Evolutionary conservation across 2,888 invertebrate species (phyloP), one percentile per base, ranked within the genome.

Genomic region (Homarus gammarus): DNA sequence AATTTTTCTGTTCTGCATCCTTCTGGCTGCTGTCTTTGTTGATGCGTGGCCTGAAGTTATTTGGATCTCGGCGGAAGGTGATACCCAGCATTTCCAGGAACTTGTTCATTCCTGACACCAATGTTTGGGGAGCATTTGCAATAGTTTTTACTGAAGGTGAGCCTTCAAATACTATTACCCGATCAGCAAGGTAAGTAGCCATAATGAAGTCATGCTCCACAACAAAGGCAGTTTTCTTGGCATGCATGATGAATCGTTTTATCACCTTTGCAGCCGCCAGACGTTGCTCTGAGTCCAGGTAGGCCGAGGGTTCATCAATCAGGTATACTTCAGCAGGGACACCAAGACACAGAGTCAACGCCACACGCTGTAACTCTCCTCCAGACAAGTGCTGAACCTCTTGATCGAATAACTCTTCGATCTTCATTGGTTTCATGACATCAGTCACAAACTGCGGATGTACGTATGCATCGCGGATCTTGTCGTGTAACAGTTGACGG

Each of bases 171-270:
- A 99, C 99, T 92, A 99, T 99, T 2, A 99, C 99, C 72, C 99
- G 96, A 94, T 99, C 99, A 0, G 99, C 98, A 92, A 99, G 95
- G 94, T 99, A 99, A 0, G 99, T 99, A 27, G 99, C 99, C 99
- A 99, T 99, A 92, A 99, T 99, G 94, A 99, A 99, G 95, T 99
- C 99, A 96, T 99, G 99, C 96, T 99, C 99, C 0, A 99, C 99
- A 27, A 99, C 97, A 94, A 99, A 99, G 18, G 99, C 99, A 10
- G 99, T 99, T 94, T 99, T 98, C 95, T 99, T 99, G 0, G 99
- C 99, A 93, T 99, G 99, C 72, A 99, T 95, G 94, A 99, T 99
- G 94, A 99, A 99, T 97, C 99, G 95, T 94, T 99, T 99, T 92
- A 99, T 99, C 93, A 99, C 99, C 95, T 99, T 99, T 93, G 99